Evolutionary conservation across 2,888 invertebrate genomes (phyloP).

Genomic region (Lasioglossum zephyrum): DNA sequence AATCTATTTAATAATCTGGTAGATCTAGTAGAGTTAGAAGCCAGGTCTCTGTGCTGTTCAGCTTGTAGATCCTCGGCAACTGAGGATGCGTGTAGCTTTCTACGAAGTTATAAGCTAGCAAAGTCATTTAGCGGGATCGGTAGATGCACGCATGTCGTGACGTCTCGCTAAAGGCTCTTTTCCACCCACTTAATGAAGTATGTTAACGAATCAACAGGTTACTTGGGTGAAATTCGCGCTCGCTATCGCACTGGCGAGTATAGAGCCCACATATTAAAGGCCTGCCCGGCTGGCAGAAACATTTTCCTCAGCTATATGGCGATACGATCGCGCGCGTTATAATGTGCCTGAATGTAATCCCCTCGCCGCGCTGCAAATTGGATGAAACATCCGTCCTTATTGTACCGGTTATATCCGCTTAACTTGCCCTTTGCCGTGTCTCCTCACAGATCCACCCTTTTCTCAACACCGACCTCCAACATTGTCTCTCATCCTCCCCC

Average conservation of each 20-base stretch:
- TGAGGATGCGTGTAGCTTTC: neutral
- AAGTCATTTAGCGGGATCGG: neutral
- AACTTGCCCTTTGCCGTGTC: conserved; percentile 42
- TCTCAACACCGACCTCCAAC: conserved; percentile 3
- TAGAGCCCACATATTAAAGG: conserved; percentile 60
- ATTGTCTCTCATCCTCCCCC: neutral
- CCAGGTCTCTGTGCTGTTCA: neutral
- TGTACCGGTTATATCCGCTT: conserved; percentile 64
- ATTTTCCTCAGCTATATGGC: conserved; percentile 37
- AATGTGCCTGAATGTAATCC: conserved; percentile 58
- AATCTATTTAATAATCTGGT: neutral
- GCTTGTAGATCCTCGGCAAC: neutral
- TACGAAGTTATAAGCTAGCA: neutral
- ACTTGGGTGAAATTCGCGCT: conserved; percentile 38
- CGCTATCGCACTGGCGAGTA: conserved; percentile 15
- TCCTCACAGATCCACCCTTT: conserved; percentile 14
- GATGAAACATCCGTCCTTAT: conserved; percentile 67
- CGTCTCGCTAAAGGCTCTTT: conserved; percentile 23
- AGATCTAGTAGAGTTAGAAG: neutral
- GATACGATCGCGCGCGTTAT: conserved; percentile 52
- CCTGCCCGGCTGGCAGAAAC: conserved; percentile 39
- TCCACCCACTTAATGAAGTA: conserved; percentile 60
- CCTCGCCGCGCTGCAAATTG: conserved; percentile 62
- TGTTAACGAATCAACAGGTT: conserved; percentile 76
- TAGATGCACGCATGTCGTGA: conserved; percentile 10